phyloP scores from a whole-genome alignment of 2,113 vertebrate genomes.

The Arvicanthis niloticus region DNA sequence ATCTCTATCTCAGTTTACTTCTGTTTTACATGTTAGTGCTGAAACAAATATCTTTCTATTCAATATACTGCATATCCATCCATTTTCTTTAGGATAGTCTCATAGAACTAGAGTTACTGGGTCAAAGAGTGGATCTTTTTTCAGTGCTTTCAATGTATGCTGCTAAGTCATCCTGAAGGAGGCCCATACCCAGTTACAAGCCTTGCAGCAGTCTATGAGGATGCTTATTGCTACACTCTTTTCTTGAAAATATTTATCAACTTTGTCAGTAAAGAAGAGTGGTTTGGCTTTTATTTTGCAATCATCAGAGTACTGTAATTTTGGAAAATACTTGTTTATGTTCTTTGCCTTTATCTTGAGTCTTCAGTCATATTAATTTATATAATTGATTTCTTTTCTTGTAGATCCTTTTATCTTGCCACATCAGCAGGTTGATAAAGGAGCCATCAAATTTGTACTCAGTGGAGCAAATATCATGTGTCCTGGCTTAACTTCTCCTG shows the following conservation, averaged over 20 bases:
- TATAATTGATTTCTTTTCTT: conserved; percentile 77
- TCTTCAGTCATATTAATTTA: conserved; percentile 49
- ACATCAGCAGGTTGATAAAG: conserved; percentile 99
- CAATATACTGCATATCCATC: neutral
- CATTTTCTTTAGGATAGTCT: conserved; percentile 49
- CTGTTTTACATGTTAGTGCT: conserved; percentile 29
- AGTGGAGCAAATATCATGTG: conserved; percentile 99
- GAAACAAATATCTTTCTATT: neutral
- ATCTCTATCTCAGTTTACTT: conserved; percentile 57
- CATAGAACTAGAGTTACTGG: conserved; percentile 59
- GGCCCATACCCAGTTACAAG: neutral
- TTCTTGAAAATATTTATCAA: conserved; percentile 57
- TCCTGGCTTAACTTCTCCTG: conserved; percentile 96
- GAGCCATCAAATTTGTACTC: conserved; percentile 98
- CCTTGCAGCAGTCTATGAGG: neutral
- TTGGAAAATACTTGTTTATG: conserved; percentile 45
- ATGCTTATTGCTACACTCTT: conserved; percentile 40
- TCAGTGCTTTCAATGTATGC: neutral
- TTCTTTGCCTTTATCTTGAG: conserved; percentile 63
- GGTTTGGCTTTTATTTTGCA: conserved; percentile 57
- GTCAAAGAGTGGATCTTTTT: conserved; percentile 55
- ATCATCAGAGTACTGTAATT: conserved; percentile 58
- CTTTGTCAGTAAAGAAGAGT: conserved; percentile 25
- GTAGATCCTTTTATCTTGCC: conserved; percentile 98
- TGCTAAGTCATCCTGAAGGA: conserved; percentile 33